Evolutionary conservation across 2,113 vertebrate genomes (phyloP).

Genomic region (Theristicus caerulescens): DNA sequence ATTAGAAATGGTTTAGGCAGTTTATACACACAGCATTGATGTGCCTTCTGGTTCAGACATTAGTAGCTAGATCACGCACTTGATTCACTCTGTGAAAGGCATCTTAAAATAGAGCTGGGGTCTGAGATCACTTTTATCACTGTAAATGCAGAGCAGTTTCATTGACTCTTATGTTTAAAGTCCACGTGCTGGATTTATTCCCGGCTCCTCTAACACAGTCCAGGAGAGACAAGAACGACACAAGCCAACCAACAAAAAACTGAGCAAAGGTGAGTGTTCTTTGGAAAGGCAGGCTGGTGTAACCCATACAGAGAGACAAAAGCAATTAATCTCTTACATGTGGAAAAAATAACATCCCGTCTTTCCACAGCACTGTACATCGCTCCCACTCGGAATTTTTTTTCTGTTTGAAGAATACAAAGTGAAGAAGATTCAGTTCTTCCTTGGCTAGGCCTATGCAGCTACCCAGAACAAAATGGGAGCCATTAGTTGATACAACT

Average conservation of each 20-base stretch:
- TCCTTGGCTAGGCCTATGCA: not conserved
- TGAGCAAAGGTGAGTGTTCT: not conserved
- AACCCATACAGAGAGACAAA: not conserved
- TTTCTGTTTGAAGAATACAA: not conserved
- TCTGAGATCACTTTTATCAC: not conserved
- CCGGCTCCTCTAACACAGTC: not conserved
- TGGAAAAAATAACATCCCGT: not conserved
- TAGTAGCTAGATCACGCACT: not conserved
- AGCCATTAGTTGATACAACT: not conserved
- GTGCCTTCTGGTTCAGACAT: not conserved
- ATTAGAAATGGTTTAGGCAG: not conserved
- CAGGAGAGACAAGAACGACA: not conserved
- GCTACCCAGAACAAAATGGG: not conserved
- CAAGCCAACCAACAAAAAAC: not conserved
- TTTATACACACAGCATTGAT: not conserved
- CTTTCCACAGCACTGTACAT: not conserved
- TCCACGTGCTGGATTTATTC: not conserved
- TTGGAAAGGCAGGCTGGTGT: not conserved
- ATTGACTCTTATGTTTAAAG: not conserved
- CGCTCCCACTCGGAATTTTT: not conserved
- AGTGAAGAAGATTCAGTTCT: not conserved
- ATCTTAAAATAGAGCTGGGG: conserved; percentile 26
- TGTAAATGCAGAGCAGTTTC: not conserved
- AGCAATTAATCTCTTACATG: not conserved
- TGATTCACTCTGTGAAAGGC: not conserved